Base-by-base conservation (phyloP, 2,888 invertebrate species). In the Nomada fabriciana region DNA sequence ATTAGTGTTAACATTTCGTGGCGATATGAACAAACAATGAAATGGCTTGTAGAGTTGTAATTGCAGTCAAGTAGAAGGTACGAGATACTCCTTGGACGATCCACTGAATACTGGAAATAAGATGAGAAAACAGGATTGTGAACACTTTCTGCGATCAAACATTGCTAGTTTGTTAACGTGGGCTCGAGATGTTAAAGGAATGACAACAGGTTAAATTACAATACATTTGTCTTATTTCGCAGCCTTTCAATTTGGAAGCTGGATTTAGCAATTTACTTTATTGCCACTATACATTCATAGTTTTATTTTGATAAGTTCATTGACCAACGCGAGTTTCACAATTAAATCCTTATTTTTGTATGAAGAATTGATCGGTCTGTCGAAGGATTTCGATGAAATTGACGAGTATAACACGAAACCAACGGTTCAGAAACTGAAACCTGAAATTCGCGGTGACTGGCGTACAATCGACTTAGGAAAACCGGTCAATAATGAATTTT, bases 141-240 rank as follows among this genome's bases (percentile, higher is more conserved):
- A 90, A 1, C 74, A 74, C 50, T 75, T 73, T 0, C 68, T 93
- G 4, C 86, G 83, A 10, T 80, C 85, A 0, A 89, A 87, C 23
- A 70, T 92, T 36, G 83, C 43, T 0, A 67, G 78, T 0, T 47
- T 92, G 5, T 55, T 92, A 18, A 69, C 80, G 1, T 92, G 92
- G 92, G 89, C 92, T 64, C 85, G 83, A 23, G 75, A 88, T 23
- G 61, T 70, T 5, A 88, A 82, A 55, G 84, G 87, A 65, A 92
- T 92, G 91, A 83, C 87, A 0, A 91, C 84, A 68, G 90, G 92
- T 91, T 42, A 63, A 52, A 15, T 52, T 53, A 13, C 0, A 71
- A 53, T 2, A 11, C 53, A 13, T 0, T 23, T 13, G 4, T 57
- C n/a, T n/a, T 53, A 9, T n/a, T 18, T 4, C 9, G 5, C 15